These are phyloP conservation scores for Silvanus unidentatus DNA, from an alignment of 2,888 invertebrate species.

Conservation along the genomic window DNA sequence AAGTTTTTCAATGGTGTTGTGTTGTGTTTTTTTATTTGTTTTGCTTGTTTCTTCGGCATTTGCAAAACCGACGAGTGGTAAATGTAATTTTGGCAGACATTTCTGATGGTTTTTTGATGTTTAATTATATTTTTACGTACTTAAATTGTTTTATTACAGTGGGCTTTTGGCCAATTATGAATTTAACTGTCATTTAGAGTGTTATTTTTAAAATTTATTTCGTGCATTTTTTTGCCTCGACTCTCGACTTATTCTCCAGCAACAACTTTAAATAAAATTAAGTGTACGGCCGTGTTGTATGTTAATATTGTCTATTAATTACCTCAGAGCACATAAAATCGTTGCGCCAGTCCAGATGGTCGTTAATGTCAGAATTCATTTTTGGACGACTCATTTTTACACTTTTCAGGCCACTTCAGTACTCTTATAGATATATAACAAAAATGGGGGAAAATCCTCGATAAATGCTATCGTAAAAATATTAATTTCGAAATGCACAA, in stretches of 20 bases:
- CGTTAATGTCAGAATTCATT: no score
- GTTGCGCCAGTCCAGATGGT: no score
- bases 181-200: constrained; percentile 24
- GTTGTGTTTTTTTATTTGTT: constrained; percentile 12
- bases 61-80: constrained; percentile 18
- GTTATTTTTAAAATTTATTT: constrained; percentile 30
- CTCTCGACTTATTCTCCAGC: background rate
- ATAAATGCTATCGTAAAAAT: background rate
- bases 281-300: no score
- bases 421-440: no score
- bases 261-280: constrained; percentile 1
- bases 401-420: no score
- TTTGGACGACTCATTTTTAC: no score
- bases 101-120: constrained; percentile 37
- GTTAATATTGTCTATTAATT: no score
- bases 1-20: background rate
- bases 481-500: constrained; percentile 5
- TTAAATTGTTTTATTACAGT: constrained; percentile 31
- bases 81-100: constrained; percentile 35
- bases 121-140: constrained; percentile 33
- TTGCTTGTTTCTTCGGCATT: constrained; percentile 18
- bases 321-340: no score
- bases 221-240: background rate
- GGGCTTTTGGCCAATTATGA: constrained; percentile 32
- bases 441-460: no score